Evolutionary conservation across 2,797 vertebrate species (phyloP).

Genomic region (Arrhamphus sclerolepis): DNA sequence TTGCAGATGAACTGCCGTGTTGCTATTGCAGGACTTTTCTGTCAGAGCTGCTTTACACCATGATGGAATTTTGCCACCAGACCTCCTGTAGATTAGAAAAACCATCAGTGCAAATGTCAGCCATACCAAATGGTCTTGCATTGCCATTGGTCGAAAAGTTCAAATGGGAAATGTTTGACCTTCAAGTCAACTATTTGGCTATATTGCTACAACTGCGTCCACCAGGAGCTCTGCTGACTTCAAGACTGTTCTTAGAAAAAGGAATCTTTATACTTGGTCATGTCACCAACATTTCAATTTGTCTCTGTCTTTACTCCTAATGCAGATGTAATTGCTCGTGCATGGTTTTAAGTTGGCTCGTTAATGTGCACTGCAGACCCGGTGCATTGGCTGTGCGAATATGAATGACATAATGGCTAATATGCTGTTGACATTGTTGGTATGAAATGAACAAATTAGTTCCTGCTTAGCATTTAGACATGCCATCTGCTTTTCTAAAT

Average conservation of each 20-base stretch:
- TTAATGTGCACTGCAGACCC: conserved; percentile 1
- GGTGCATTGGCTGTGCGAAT: conserved; percentile 14
- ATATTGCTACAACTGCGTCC: conserved; percentile 4
- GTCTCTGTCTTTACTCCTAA: conserved; percentile 6
- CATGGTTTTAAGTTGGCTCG: conserved; percentile 2
- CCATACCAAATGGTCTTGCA: conserved; percentile 8
- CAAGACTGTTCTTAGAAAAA: neutral
- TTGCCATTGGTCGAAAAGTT: conserved; percentile 24
- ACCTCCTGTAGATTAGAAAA: conserved; percentile 32
- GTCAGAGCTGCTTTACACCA: conserved; percentile 2
- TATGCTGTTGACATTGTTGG: conserved; percentile 57
- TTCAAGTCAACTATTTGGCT: neutral
- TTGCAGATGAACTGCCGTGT: no score
- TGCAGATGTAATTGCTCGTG: conserved; percentile 20
- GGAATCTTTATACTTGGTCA: neutral
- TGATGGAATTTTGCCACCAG: conserved; percentile 13
- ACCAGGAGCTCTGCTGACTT: neutral
- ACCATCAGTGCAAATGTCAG: conserved; percentile 24
- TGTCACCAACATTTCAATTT: conserved; percentile 1
- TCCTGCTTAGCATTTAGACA: conserved; percentile 63
- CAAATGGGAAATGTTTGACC: conserved; percentile 6
- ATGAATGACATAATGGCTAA: conserved; percentile 55
- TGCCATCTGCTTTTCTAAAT: conserved; percentile 67
- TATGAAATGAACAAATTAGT: conserved; percentile 65
- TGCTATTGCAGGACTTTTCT: conserved; percentile 17